Percentiles rank a stretch among this genome's conserved stretches.
Conservation (phyloP, 2,113 vertebrate genomes). For the Helogale parvula region DNA sequence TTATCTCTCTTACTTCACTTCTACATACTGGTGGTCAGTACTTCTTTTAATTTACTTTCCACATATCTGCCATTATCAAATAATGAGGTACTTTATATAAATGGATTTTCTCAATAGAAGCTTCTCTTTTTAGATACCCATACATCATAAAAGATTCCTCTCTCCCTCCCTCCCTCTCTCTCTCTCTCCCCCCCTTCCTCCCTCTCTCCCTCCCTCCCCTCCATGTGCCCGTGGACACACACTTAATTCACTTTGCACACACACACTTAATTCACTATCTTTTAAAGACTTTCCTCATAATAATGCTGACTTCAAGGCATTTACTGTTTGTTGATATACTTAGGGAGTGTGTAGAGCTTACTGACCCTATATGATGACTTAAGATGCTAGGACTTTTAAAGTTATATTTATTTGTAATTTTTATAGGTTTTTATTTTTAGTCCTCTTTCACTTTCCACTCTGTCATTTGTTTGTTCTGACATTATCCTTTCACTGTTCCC, state of each 20-base stretch:
- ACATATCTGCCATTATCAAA: background rate
- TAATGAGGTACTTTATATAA: constrained; percentile 12
- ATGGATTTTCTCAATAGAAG: constrained; percentile 17
- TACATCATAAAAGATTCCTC: background rate
- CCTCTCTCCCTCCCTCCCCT: too few relatives aligned
- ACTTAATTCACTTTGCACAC: background rate
- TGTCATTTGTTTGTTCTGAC: background rate
- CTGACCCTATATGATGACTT: background rate
- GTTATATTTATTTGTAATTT: background rate
- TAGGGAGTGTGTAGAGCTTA: background rate
- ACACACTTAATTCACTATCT: background rate
- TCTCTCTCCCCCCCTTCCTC: too few relatives aligned
- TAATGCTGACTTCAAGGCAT: background rate
- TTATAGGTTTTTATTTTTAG: background rate
- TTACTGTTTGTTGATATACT: background rate
- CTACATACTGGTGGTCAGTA: background rate
- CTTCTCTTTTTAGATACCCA: background rate
- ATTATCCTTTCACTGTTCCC: background rate
- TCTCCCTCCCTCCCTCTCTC: too few relatives aligned
- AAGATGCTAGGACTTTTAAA: background rate
- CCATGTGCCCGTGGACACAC: background rate
- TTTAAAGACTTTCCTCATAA: constrained; percentile 22
- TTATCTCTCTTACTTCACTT: background rate
- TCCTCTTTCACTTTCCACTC: background rate
- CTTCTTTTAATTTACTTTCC: constrained; percentile 24